A percentile compares a stretch with the other conserved stretches of the same genome.
Conservation (phyloP, 2,888 invertebrate species). For the Netelia inedita region DNA sequence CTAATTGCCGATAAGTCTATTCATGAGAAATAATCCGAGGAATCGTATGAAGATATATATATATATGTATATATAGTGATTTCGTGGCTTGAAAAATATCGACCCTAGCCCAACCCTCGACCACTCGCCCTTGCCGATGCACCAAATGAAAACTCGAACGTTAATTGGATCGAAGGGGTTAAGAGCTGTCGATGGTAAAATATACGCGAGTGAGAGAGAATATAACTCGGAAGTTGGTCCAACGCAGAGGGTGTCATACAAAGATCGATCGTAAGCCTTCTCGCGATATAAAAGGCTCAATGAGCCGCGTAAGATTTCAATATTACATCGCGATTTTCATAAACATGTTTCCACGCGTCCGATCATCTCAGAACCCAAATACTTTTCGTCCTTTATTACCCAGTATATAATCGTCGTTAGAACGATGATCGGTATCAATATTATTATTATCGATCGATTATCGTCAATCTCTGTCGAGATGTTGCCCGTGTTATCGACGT, state of each 20-base stretch:
- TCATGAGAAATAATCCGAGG: slow-evolving; percentile 43
- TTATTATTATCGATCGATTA: no score
- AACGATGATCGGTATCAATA: no score
- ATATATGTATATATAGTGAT: slow-evolving; percentile 6
- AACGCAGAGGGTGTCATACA: not conserved
- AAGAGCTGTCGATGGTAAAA: slow-evolving; percentile 4
- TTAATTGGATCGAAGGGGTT: slow-evolving; percentile 51
- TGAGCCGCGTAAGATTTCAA: slow-evolving; percentile 50
- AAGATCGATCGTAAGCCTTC: slow-evolving; percentile 57
- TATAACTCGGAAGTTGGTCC: slow-evolving; percentile 13
- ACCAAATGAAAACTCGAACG: slow-evolving; percentile 35
- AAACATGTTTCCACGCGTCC: not conserved
- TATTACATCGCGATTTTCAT: slow-evolving; percentile 51
- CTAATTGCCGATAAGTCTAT: slow-evolving; percentile 45
- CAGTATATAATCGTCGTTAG: no score
- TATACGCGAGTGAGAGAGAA: not conserved
- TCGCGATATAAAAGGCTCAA: slow-evolving; percentile 37
- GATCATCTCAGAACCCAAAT: no score
- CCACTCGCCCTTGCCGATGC: no score
- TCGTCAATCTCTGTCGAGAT: no score
- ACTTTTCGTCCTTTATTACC: no score
- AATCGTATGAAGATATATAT: slow-evolving; percentile 24
- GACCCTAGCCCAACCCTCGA: not conserved
- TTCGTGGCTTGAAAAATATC: slow-evolving; percentile 1
- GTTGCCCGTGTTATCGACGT: no score